Evolutionary conservation across 1,140 invertebrate species (phyloP).

Genomic region (Euschistus heros): DNA sequence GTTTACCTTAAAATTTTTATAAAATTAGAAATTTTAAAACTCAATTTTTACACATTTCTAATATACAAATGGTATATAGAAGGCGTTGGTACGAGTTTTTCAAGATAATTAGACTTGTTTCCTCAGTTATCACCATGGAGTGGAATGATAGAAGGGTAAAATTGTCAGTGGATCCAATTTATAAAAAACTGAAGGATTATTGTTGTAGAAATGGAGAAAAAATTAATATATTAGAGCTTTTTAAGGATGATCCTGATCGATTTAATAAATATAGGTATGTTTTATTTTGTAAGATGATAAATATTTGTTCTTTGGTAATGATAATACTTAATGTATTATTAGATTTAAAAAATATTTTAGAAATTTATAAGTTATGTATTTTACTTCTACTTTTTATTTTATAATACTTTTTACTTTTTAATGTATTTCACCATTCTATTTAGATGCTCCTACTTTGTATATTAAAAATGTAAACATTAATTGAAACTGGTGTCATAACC

Average conservation of each 20-base stretch:
- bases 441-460: too few relatives aligned
- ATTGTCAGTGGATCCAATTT: conserved; percentile 44
- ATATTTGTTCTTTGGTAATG: conserved; percentile 17
- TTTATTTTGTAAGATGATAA: conserved; percentile 24
- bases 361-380: too few relatives aligned
- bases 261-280: conserved; percentile 72
- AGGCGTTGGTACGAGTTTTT: too few relatives aligned
- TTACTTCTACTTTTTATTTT: not conserved
- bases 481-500: too few relatives aligned
- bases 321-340: conserved; percentile 14
- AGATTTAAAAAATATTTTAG: not conserved
- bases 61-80: too few relatives aligned
- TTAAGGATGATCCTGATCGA: conserved; percentile 59
- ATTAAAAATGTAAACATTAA: too few relatives aligned
- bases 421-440: conserved; percentile 33
- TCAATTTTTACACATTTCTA: too few relatives aligned
- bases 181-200: conserved; percentile 58
- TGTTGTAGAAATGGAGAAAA: conserved; percentile 52
- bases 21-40: too few relatives aligned
- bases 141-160: conserved; percentile 13
- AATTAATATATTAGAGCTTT: conserved; percentile 66
- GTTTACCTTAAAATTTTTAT: too few relatives aligned
- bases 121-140: conserved; percentile 8
- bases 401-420: not conserved
- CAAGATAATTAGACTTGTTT: too few relatives aligned